Evolutionary conservation across 35 echinoderm and acorn worm genomes (phyloP).

Genomic region (Apostichopus californicus): DNA sequence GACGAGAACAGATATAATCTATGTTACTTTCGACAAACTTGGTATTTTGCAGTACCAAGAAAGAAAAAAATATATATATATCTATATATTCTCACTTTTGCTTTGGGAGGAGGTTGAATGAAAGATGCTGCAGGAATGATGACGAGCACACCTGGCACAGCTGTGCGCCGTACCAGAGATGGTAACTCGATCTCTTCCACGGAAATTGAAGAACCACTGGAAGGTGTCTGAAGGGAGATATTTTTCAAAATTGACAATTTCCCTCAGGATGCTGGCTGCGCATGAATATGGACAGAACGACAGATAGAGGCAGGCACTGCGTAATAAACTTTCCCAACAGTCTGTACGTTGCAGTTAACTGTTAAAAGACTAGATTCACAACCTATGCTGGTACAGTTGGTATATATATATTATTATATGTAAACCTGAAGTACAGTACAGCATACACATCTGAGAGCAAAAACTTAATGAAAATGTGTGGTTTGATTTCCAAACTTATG

Average conservation of each 20-base stretch:
- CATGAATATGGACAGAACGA: background rate
- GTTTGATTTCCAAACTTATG: too few relatives aligned
- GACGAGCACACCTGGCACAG: conserved; percentile 32
- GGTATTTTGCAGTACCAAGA: background rate
- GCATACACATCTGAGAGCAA: too few relatives aligned
- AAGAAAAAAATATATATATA: too few relatives aligned
- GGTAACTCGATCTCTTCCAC: conserved; percentile 21
- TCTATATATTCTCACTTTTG: background rate
- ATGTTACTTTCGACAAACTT: background rate
- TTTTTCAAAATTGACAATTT: conserved; percentile 41
- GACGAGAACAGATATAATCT: background rate
- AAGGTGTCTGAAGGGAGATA: conserved; percentile 41
- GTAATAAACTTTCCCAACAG: too few relatives aligned
- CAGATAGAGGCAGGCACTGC: background rate
- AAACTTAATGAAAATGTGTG: too few relatives aligned
- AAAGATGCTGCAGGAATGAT: conserved; percentile 13
- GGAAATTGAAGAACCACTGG: conserved; percentile 44
- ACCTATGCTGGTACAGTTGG: too few relatives aligned
- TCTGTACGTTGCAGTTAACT: too few relatives aligned
- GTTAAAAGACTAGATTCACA: too few relatives aligned
- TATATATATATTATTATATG: too few relatives aligned
- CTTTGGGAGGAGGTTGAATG: background rate
- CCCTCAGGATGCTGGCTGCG: conserved; percentile 18
- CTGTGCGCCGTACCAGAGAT: conserved; percentile 6
- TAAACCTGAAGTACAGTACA: too few relatives aligned